phyloP scores from a whole-genome alignment of 1,140 invertebrate genomes.

The Leptoteleia sp. region DNA sequence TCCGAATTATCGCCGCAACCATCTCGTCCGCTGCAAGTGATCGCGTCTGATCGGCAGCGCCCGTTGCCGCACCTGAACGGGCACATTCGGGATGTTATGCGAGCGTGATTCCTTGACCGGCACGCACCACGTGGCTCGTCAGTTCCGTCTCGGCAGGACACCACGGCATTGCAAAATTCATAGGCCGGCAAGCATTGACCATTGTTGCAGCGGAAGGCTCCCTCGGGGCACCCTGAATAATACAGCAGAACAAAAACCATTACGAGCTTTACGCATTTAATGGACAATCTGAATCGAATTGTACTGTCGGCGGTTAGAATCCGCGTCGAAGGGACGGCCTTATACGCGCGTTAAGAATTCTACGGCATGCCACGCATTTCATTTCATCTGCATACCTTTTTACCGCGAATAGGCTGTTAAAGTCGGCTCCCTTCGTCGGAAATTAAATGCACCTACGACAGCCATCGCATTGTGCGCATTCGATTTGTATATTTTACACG shows the following conservation, averaged over 20 bases:
- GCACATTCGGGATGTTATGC: conserved; percentile 80
- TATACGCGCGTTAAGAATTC: conserved; percentile 48
- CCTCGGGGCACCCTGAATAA: conserved; percentile 84
- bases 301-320: conserved; percentile 26
- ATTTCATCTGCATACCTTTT: conserved; percentile 45
- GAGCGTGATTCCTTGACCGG: conserved; percentile 77
- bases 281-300: conserved; percentile 46
- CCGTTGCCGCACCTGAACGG: conserved; percentile 92
- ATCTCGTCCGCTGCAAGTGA: conserved; percentile 92
- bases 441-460: conserved; percentile 28
- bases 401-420: conserved; percentile 13
- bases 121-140: conserved; percentile 91
- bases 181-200: conserved; percentile 93
- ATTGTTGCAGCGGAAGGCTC: conserved; percentile 90
- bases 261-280: conserved; percentile 41
- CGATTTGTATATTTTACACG: conserved; percentile 30
- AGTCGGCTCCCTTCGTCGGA: conserved; percentile 1
- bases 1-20: conserved; percentile 95
- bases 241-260: conserved; percentile 54
- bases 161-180: conserved; percentile 94
- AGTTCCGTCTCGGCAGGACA: conserved; percentile 91
- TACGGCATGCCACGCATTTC: conserved; percentile 15
- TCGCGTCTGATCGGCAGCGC: conserved; percentile 91
- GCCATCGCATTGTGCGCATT: conserved; percentile 8
- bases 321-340: conserved; percentile 22